Evolutionary conservation across 1,140 invertebrate genomes (phyloP), one percentile per base, ranked within the genome.

Genomic region (Trypoxylus dichotomus): DNA sequence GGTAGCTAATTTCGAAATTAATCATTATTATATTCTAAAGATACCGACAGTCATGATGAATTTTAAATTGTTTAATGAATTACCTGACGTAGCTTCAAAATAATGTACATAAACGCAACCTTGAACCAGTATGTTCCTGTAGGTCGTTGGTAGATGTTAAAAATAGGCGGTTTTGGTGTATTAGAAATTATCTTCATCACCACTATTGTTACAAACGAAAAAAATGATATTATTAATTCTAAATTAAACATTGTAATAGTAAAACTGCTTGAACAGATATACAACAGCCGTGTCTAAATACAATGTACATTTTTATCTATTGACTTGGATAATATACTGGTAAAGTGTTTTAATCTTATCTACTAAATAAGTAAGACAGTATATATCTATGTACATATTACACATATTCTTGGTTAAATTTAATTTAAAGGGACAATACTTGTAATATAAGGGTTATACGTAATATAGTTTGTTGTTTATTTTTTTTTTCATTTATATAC

Each of bases 121-220:
- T 90, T 90, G 5, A 88, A 78, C 82, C 83, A 87, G 79, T 86
- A 90, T 73, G 84, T 86, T 80, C 86, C 87, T 80, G 87, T 87
- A 75, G 82, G 84, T 78, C 87, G 85, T 77, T 87, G 87, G 81
- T 90, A 90, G 75, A 90, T 83, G 25, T 88, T 88, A 68, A 89
- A 86, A 76, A 89, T 87, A 5, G 88, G 85, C 1, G 85, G 84
- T 68, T 43, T 63, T 37, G 83, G 82, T 25, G 81, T 79, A 78
- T 79, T 76, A 74, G 83, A 78, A 15, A 79, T 29, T n/a, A 79
- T 42, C 75, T 74, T 79, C 15, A 78, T 47, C 13, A 80, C 15
- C 7, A 75, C 13, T 76, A 82, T 79, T 42, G 76, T 32, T 37
- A 75, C 76, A 19, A 79, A 11, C 3, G 79, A 77, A 60, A 77